Evolutionary conservation across 2,888 invertebrate species (phyloP), one percentile per base, ranked within the genome.

Genomic region (Linhomoeus sp.): DNA sequence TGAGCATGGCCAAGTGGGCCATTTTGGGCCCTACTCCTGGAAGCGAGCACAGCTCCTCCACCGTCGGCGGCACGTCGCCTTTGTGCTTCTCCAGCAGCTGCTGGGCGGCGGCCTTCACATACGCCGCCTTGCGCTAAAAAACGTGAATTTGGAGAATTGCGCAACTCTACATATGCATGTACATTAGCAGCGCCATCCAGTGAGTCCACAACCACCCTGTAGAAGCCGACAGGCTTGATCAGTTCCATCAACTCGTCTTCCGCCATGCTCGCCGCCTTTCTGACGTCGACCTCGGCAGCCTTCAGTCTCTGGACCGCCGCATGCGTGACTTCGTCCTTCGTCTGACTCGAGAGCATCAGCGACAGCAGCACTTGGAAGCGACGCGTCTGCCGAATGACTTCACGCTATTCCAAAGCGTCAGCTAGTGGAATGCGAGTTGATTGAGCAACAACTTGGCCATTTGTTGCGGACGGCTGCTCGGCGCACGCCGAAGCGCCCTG

Each of bases 21-120:
- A 97, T 97, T 72, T 92, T 97, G 0, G 88, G 88, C 0, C 94
- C 92, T 23, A 92, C 86, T 0, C 92, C 92, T 3, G 85, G 82
- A n/a, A 97, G 70, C 52, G 78, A 76, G 59, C 86, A 81, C 1
- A 97, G 71, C 46, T 77, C 80, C 53, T 81, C 76, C 0, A 81
- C 74, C 3, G 79, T 79, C 45, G 77, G 73, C 1, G 94, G 97
- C 62, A 97, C 88, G 60, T 94, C 94, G 44, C 78, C 72, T 47
- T 77, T 70, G 62, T 83, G 90, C 50, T 81, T 71, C 2, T 81
- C 77, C 51, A 78, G 74, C 7, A 94, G 67, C 26, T 84, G 81
- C 58, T 76, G 71, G 3, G 82, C 75, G 0, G 86, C 79, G 62
- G 77, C 78, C 67, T 88, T 86, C 24, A 97, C 79, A 61, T 85